Evolutionary conservation across 1,140 invertebrate species (phyloP).

Genomic region (Saccostrea echinata): DNA sequence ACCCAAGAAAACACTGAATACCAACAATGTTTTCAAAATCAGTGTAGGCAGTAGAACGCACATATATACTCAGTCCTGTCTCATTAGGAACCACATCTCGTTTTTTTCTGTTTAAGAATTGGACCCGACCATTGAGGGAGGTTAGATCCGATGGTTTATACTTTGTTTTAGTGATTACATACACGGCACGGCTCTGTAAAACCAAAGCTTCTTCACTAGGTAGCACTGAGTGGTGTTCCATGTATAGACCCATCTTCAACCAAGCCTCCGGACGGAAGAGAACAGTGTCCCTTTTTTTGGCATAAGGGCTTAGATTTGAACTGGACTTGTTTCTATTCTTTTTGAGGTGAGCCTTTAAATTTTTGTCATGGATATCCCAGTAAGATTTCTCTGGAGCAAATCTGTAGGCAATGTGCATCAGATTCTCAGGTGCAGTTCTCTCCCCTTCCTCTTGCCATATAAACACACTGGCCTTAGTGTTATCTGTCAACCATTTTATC

Average conservation of each 20-base stretch:
- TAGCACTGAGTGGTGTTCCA: constrained; percentile 72
- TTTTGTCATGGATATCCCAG: constrained; percentile 71
- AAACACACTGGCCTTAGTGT: constrained; percentile 64
- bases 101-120: constrained; percentile 71
- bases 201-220: constrained; percentile 74
- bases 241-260: constrained; percentile 76
- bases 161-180: constrained; percentile 70
- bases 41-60: constrained; percentile 68
- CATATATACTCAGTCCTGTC: constrained; percentile 73
- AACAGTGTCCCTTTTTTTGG: constrained; percentile 67
- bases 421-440: constrained; percentile 58
- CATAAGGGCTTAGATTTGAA: constrained; percentile 66
- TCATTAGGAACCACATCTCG: constrained; percentile 58
- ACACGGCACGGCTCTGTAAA: constrained; percentile 69
- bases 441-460: constrained; percentile 68
- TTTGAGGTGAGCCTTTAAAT: constrained; percentile 61
- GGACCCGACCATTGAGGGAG: constrained; percentile 69
- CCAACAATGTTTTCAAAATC: constrained; percentile 74
- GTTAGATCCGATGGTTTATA: constrained; percentile 64
- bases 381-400: constrained; percentile 71
- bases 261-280: constrained; percentile 72
- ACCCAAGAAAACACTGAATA: constrained; percentile 73
- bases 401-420: constrained; percentile 73
- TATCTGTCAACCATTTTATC: constrained; percentile 78
- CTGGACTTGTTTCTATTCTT: constrained; percentile 69